A percentile compares a stretch with the other conserved stretches of the same genome.
These are phyloP conservation scores for Drosophila rellima DNA, from an alignment of 2,888 invertebrate species.

Conservation along the genomic window DNA sequence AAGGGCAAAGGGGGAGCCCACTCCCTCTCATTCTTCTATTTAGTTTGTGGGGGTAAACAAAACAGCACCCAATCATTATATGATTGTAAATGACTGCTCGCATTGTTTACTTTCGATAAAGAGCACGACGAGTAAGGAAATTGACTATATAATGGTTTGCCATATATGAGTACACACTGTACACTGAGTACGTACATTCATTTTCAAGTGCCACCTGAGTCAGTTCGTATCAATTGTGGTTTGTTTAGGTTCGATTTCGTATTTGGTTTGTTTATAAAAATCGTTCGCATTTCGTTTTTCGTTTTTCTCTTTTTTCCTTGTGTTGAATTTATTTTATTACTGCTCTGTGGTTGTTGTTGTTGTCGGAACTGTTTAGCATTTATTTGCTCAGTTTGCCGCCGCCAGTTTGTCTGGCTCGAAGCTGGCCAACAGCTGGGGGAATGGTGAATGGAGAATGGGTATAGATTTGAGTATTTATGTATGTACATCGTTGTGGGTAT, in stretches of 20 bases:
- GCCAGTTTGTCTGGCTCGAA: constrained; percentile 71
- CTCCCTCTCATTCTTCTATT: neutral
- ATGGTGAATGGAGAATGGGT: constrained; percentile 8
- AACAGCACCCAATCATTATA: constrained; percentile 59
- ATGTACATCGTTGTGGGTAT: neutral
- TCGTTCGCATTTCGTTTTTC: constrained; percentile 38
- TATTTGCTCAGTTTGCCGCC: constrained; percentile 74
- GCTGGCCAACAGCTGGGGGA: constrained; percentile 12
- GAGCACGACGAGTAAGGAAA: constrained; percentile 60
- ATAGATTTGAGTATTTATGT: neutral
- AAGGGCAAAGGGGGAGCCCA: neutral
- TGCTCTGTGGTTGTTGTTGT: constrained; percentile 45
- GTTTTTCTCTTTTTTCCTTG: constrained; percentile 9
- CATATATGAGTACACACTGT: constrained; percentile 19
- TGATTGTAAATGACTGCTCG: constrained; percentile 39
- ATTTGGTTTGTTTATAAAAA: constrained; percentile 73
- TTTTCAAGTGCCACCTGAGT: constrained; percentile 74
- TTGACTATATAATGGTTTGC: constrained; percentile 62
- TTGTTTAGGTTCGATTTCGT: constrained; percentile 76
- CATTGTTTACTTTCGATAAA: constrained; percentile 74
- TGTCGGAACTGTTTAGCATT: constrained; percentile 67
- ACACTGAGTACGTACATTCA: constrained; percentile 21
- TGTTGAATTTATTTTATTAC: constrained; percentile 67
- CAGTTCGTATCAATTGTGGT: constrained; percentile 64
- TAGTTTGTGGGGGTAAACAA: constrained; percentile 35